Evolutionary conservation across 2,113 vertebrate genomes (phyloP).

Genomic region (Microtus pennsylvanicus): DNA sequence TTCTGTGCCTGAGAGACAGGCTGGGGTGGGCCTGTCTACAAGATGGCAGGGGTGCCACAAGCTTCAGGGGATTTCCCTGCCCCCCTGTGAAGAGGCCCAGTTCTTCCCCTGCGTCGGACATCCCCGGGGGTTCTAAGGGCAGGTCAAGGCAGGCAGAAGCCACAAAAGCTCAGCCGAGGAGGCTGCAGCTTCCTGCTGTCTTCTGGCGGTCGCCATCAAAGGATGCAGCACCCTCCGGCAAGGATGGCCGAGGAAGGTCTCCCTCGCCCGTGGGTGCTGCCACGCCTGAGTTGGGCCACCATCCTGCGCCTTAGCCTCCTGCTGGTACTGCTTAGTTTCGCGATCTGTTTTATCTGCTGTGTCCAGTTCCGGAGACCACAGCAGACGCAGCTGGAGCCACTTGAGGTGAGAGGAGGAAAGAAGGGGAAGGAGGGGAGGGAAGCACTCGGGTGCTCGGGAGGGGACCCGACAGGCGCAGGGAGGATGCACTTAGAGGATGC

Average conservation of each 20-base stretch:
- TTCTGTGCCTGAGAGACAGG: neutral
- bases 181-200: neutral
- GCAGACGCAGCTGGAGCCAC: neutral
- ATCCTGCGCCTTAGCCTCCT: accelerated
- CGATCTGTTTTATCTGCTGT: accelerated
- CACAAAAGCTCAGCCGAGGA: neutral
- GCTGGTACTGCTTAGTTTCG: accelerated
- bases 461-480: neutral
- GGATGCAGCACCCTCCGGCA: neutral
- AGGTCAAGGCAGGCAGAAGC: neutral
- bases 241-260: neutral
- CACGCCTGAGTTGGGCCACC: neutral
- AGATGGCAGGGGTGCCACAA: neutral
- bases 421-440: neutral
- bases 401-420: conserved; percentile 8
- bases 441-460: neutral
- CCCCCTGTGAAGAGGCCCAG: neutral
- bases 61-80: conserved; percentile 54
- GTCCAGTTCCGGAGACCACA: too few relatives aligned
- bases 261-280: neutral
- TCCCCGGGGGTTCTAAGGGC: conserved; percentile 40
- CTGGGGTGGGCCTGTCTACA: neutral
- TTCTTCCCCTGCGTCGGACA: conserved; percentile 15
- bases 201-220: neutral
- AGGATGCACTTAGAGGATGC: too few relatives aligned